These are phyloP conservation scores for Melinopterus prodromus DNA, from an alignment of 2,888 invertebrate species.

Conservation along the genomic window DNA sequence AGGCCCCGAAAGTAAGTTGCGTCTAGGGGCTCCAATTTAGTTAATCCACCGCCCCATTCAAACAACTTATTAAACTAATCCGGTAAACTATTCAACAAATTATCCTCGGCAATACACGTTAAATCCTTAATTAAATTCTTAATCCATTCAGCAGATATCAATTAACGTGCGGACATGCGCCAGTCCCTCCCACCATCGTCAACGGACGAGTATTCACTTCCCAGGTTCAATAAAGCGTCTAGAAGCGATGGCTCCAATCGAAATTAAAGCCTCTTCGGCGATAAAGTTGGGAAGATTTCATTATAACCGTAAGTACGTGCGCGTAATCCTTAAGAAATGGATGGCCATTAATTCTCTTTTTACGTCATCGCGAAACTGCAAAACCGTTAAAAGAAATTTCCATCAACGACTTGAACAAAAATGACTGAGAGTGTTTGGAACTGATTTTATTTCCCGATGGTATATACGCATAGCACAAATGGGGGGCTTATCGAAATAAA, in stretches of 20 bases:
- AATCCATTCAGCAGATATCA: background rate
- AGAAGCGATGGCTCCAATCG: background rate
- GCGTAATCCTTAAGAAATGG: background rate
- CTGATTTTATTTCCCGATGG: no score
- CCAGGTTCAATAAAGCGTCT: background rate
- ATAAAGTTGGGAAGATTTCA: background rate
- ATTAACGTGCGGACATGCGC: background rate
- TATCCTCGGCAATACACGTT: background rate
- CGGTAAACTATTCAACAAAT: no score
- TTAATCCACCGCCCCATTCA: no score
- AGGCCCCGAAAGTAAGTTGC: no score
- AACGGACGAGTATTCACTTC: background rate
- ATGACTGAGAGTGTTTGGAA: no score
- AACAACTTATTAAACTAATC: no score
- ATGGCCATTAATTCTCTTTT: background rate
- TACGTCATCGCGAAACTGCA: background rate
- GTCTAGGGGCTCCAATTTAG: no score
- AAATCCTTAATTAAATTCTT: background rate
- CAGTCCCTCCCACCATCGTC: background rate
- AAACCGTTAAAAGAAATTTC: no score
- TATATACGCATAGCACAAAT: no score
- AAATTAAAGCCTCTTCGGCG: background rate
- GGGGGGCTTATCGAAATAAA: no score
- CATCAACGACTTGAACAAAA: no score
- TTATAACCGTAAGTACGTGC: background rate